These are phyloP conservation scores for Passer montanus DNA, from an alignment of 2,113 vertebrate genomes.

Conservation along the genomic window DNA sequence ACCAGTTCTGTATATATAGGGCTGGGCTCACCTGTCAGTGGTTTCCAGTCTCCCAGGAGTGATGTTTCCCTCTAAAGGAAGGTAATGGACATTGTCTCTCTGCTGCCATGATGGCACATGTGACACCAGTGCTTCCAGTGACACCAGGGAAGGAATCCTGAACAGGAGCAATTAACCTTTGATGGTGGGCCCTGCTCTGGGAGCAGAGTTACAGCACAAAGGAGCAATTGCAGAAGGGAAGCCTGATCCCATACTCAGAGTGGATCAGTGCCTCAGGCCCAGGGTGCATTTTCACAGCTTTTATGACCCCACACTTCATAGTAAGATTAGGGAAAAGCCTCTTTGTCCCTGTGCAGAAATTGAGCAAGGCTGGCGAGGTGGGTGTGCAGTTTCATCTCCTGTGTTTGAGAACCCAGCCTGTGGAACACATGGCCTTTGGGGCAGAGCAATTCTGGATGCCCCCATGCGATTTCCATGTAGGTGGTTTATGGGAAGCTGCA, in stretches of 20 bases:
- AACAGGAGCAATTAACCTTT: background rate
- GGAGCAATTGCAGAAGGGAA: constrained; percentile 6
- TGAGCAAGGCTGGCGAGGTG: too few relatives aligned
- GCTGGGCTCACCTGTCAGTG: background rate
- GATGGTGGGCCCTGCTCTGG: background rate
- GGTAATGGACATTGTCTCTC: constrained; percentile 6
- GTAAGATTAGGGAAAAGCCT: background rate
- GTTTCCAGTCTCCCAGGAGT: constrained; percentile 11
- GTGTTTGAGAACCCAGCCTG: too few relatives aligned
- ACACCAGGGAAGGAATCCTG: background rate
- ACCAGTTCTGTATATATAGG: too few relatives aligned
- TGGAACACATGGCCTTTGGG: too few relatives aligned
- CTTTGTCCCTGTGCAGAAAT: too few relatives aligned
- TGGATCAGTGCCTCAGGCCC: constrained; percentile 14
- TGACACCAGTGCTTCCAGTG: background rate
- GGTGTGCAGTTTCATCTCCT: too few relatives aligned
- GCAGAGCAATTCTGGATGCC: too few relatives aligned
- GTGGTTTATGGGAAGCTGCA: too few relatives aligned
- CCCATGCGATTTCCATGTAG: too few relatives aligned
- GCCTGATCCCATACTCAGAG: background rate
- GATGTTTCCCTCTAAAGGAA: background rate
- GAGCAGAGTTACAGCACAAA: background rate
- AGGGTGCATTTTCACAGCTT: background rate
- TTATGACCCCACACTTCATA: constrained; percentile 36
- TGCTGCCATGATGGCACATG: background rate